phyloP scores from a whole-genome alignment of 2,113 vertebrate genomes.

The Opisthocomus hoazin region DNA sequence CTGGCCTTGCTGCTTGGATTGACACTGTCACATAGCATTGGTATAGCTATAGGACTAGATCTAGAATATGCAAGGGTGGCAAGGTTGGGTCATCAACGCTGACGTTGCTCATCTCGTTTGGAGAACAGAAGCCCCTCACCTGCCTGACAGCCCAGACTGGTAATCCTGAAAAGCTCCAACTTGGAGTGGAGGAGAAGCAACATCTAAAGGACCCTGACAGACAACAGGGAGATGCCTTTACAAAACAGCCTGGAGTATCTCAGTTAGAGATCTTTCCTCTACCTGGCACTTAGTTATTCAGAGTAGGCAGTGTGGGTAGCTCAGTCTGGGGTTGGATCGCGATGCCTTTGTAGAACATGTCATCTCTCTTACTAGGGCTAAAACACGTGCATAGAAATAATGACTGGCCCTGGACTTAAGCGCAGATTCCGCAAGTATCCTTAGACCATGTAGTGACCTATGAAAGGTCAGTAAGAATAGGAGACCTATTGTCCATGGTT shows the following conservation, averaged over 20 bases:
- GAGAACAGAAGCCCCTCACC: background rate
- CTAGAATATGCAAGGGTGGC: background rate
- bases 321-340: rapidly evolving
- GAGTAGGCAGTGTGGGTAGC: background rate
- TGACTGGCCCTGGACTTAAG: background rate
- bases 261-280: background rate
- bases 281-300: background rate
- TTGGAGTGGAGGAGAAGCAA: background rate
- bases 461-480: background rate
- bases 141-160: background rate
- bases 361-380: background rate
- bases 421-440: background rate
- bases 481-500: background rate
- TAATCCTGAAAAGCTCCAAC: background rate
- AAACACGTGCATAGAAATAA: background rate
- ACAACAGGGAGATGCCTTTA: background rate
- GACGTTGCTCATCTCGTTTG: background rate
- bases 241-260: background rate
- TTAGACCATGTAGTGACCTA: background rate
- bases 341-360: background rate
- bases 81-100: background rate
- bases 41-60: too few relatives aligned
- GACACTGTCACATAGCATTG: rapidly evolving
- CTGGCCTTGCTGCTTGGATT: background rate
- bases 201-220: background rate